Evolutionary conservation across 2,797 vertebrate genomes (phyloP), one percentile per base, ranked within the genome.

Genomic region (Pogonophryne albipinna): DNA sequence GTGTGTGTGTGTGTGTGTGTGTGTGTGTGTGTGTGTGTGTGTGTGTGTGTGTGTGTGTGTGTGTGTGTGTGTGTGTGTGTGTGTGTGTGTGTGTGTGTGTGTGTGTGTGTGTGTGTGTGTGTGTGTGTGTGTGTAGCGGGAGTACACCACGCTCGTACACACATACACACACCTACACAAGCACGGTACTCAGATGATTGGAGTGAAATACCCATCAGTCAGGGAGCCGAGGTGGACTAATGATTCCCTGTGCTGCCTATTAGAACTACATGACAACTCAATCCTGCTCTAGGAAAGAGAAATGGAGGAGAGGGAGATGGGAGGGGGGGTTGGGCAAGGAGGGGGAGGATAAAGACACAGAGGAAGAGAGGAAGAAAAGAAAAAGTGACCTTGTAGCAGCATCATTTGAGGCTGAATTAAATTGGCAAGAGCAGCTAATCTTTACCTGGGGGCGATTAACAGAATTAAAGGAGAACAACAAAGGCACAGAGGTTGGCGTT

Each of bases 181-280:
- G 27, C 87, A 74, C 83, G 59, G 80, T 55, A 90, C 95, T 96
- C 95, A 95, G 96, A 98, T 98, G 97, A 98, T 97, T 98, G 97
- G 96, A 98, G 96, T 96, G 97, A 97, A 98, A 97, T 96, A 96
- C 95, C 97, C 96, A 98, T 99, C 97, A 97, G 97, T 99, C 97
- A 97, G 96, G 93, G 95, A 96, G 95, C 93, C 93, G 96, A 96
- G 96, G 95, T 96, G 95, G 95, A 97, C 97, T 98, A 99, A 98
- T 96, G 97, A 98, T 99, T 98, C 97, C 97, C 97, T 90, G 93
- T 87, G 97, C 97, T 98, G 97, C 97, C 97, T 97, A 98, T 98
- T 99, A 99, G 96, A 97, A 97, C 95, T 96, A 98, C 97, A 98
- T 97, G 97, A 98, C 97, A 98, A 98, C 97, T 99, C 97, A 98